These are phyloP conservation scores for Tenualosa ilisha DNA, from an alignment of 2,797 vertebrate genomes.

Conservation along the genomic window DNA sequence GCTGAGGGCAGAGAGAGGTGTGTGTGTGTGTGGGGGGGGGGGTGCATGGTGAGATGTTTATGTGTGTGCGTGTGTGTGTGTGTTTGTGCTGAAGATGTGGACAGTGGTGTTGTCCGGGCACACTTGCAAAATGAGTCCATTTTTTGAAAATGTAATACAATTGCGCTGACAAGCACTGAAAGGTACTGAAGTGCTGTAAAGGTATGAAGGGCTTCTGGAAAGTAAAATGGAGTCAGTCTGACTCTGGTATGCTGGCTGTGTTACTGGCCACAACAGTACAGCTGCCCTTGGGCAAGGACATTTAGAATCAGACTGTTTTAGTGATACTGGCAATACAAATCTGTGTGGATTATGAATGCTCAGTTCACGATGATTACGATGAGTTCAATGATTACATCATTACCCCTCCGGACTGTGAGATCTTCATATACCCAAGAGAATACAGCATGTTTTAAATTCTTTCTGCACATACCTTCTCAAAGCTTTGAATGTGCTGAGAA, in stretches of 20 bases:
- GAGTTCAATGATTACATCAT: background rate
- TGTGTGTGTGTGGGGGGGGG: background rate
- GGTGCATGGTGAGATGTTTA: background rate
- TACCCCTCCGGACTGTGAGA: background rate
- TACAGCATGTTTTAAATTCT: background rate
- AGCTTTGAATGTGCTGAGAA: background rate
- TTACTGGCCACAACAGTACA: background rate
- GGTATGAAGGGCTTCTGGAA: background rate
- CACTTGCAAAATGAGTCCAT: background rate
- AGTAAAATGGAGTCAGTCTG: background rate
- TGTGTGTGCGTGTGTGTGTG: slow-evolving; percentile 1
- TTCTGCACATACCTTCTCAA: background rate
- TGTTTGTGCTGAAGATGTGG: background rate
- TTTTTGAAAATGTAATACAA: background rate
- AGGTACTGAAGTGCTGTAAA: no score
- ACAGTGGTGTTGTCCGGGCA: background rate
- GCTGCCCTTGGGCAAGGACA: background rate
- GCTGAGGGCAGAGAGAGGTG: background rate
- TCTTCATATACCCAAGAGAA: background rate
- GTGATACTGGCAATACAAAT: background rate
- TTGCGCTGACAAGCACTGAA: background rate
- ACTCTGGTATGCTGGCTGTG: background rate
- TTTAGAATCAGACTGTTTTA: background rate
- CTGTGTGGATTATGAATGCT: background rate
- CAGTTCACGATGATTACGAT: no score